These are phyloP conservation scores for Labeo calbasu DNA, from an alignment of 2,797 vertebrate genomes.

Conservation along the genomic window DNA sequence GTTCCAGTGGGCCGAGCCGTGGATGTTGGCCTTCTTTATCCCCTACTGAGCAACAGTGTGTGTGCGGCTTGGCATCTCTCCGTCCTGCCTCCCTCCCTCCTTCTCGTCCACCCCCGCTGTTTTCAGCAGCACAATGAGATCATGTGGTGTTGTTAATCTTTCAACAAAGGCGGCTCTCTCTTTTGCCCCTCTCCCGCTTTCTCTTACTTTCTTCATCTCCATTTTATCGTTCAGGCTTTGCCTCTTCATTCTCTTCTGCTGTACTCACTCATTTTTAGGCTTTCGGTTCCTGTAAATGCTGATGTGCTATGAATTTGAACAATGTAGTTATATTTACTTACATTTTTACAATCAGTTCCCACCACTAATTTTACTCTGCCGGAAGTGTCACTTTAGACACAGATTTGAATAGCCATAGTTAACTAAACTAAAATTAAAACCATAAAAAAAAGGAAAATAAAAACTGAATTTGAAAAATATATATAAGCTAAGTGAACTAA, in stretches of 20 bases:
- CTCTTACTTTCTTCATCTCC: constrained; percentile 68
- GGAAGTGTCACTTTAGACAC: not conserved
- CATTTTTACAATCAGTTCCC: not conserved
- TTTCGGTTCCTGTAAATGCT: constrained; percentile 26
- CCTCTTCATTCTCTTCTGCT: constrained; percentile 58
- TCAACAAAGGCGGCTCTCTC: constrained; percentile 80
- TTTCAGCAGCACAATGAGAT: constrained; percentile 85
- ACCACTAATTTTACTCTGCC: not conserved
- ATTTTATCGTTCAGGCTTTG: constrained; percentile 45
- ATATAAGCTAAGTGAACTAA: too few relatives aligned
- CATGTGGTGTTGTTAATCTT: constrained; percentile 89
- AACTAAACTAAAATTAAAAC: not conserved
- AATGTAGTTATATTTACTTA: constrained; percentile 13
- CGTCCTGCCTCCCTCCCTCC: constrained; percentile 56
- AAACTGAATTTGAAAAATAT: too few relatives aligned
- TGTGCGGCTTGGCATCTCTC: constrained; percentile 61
- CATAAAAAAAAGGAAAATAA: too few relatives aligned
- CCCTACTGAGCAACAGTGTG: constrained; percentile 57
- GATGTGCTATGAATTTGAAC: not conserved
- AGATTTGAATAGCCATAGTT: not conserved
- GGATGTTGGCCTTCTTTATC: constrained; percentile 59
- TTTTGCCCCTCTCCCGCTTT: constrained; percentile 36
- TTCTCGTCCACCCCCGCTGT: constrained; percentile 79
- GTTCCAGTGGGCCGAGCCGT: constrained; percentile 55
- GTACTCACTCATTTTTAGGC: constrained; percentile 51